These are phyloP conservation scores for Rhingia rostrata DNA, from an alignment of 2,888 invertebrate species.

Conservation along the genomic window DNA sequence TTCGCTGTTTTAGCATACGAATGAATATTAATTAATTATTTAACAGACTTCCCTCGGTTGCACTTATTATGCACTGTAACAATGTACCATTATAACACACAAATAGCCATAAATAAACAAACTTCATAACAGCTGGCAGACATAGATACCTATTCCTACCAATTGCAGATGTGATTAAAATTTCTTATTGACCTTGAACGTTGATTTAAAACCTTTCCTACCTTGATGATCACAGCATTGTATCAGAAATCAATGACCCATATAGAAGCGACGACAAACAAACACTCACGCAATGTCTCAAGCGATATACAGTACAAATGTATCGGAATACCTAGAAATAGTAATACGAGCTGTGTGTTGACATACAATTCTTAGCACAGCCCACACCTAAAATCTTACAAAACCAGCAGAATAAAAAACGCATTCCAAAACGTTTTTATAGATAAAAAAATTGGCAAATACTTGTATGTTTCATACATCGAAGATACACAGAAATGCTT, in stretches of 20 bases:
- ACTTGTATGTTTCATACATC: background rate
- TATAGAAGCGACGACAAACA: slow-evolving; percentile 1
- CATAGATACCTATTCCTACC: no score
- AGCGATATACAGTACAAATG: slow-evolving; percentile 28
- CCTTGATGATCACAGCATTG: background rate
- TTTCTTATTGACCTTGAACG: no score
- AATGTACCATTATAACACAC: no score
- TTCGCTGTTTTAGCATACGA: background rate
- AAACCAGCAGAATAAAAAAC: slow-evolving; percentile 62
- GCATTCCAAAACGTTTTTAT: slow-evolving; percentile 45
- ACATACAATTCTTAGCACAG: slow-evolving; percentile 10
- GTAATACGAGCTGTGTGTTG: slow-evolving; percentile 51
- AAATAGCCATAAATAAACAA: no score
- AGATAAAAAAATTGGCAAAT: slow-evolving; percentile 13
- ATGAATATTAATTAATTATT: background rate
- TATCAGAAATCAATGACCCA: slow-evolving; percentile 29
- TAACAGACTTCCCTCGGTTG: no score
- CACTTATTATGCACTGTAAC: no score
- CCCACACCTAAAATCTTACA: slow-evolving; percentile 40
- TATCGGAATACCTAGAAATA: slow-evolving; percentile 50
- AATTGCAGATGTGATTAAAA: no score
- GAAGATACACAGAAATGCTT: slow-evolving; percentile 42
- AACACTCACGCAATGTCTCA: slow-evolving; percentile 14
- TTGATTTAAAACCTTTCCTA: background rate
- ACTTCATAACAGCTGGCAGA: no score